Base-by-base conservation (phyloP, 2,113 vertebrate species). In the Brachyistius frenatus region DNA sequence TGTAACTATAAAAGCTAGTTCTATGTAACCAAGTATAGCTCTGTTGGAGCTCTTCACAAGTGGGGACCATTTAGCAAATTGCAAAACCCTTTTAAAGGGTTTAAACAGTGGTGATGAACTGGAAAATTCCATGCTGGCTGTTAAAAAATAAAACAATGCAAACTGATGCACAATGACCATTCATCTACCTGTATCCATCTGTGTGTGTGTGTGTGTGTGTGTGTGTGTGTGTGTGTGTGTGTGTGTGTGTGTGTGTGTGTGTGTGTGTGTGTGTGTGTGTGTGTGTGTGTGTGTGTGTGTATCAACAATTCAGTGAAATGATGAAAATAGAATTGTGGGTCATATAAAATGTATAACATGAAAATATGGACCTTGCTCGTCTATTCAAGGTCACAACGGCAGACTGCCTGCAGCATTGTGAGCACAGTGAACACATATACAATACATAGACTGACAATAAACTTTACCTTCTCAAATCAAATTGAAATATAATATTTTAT, bases 21-120 rank as follows among this genome's bases (percentile, higher is more conserved):
- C 72, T 66, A 66, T 66, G 41, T 57, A 50, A 68, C 47, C 36
- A 70, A 80, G 52, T 64, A 44, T 0, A 60, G 13, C 9, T 78
- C 44, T 66, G 55, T 55, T 82, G 13, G 65, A 63, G 7, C 6
- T 36, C 62, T 61, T 58, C 30, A 61, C 39, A 44, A 50, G 52
- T 54, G 23, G 33, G 31, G 50, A 33, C 32, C 66, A 35, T 50
- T 32, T 74, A 41, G 0, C 15, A 67, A 15, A 30, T 23, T 47
- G 55, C 30, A 41, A 46, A 75, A 50, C 6, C 4, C 8, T 39
- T 60, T 62, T 7, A 52, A 15, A n/a, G 53, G 57, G 57, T 55
- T 76, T 35, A 35, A 58, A 31, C 16, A 35, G 6, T 5, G 1
- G 3, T 5, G 3, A 37, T 77, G 7, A 46, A 63, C 53, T 65